phyloP scores from a whole-genome alignment of 2,888 invertebrate genomes.

The Parnassius glacialis region DNA sequence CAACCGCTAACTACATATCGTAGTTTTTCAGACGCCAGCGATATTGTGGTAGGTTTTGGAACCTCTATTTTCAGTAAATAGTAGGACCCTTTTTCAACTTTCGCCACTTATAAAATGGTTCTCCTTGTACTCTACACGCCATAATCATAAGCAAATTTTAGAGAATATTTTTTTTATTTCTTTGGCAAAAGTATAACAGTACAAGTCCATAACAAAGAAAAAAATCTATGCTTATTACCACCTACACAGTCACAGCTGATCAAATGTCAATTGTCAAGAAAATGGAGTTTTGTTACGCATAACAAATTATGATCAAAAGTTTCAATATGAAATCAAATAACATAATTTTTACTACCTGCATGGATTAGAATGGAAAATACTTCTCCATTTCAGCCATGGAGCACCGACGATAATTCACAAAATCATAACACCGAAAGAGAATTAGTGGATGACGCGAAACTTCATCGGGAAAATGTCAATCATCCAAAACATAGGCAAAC shows the following conservation, averaged over 20 bases:
- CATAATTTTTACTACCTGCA: slow-evolving; percentile 51
- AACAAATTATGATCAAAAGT: slow-evolving; percentile 62
- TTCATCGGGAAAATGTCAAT: slow-evolving; percentile 81
- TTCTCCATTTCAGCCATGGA: slow-evolving; percentile 78
- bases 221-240: no score
- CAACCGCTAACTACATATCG: no score
- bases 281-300: slow-evolving; percentile 81
- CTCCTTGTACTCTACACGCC: no score
- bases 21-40: no score
- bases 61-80: no score
- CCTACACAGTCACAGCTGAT: slow-evolving; percentile 67
- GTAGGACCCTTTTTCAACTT: no score
- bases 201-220: no score
- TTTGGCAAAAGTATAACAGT: no score
- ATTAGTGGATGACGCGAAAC: slow-evolving; percentile 79
- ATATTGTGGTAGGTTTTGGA: no score
- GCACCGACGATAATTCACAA: slow-evolving; percentile 71
- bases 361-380: slow-evolving; percentile 75
- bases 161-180: no score
- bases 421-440: slow-evolving; percentile 74
- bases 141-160: no score
- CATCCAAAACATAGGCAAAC: slow-evolving; percentile 81
- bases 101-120: no score
- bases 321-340: slow-evolving; percentile 68
- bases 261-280: slow-evolving; percentile 75